Conservation (phyloP, 1,140 invertebrate genomes). For the Pogonomyrmex barbatus region DNA sequence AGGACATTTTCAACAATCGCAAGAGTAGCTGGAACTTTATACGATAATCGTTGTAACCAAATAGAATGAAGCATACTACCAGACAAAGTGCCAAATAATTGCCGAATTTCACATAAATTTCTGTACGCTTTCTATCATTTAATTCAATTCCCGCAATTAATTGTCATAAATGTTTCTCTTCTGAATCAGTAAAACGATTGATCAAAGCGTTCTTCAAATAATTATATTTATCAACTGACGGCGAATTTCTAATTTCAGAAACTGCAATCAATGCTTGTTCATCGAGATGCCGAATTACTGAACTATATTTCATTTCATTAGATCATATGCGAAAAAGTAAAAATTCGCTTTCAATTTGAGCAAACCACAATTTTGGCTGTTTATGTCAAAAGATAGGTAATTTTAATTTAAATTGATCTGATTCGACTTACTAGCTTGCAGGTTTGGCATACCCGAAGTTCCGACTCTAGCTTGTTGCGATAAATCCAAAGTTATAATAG, state of each 20-base stretch:
- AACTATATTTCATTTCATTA: background rate
- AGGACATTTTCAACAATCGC: too few relatives aligned
- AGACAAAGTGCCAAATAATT: too few relatives aligned
- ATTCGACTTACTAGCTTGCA: too few relatives aligned
- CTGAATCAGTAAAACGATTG: background rate
- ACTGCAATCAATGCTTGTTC: background rate
- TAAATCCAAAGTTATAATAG: too few relatives aligned
- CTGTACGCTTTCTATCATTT: background rate
- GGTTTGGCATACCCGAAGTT: too few relatives aligned
- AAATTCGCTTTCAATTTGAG: background rate
- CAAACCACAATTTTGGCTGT: background rate
- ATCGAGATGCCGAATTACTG: background rate
- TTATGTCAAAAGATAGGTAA: background rate
- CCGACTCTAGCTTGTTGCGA: too few relatives aligned
- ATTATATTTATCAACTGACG: background rate
- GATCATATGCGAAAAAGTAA: background rate
- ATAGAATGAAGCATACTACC: too few relatives aligned
- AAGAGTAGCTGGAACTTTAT: too few relatives aligned
- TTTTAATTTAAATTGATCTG: background rate
- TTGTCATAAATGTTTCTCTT: background rate
- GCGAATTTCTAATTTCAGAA: background rate
- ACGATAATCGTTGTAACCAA: too few relatives aligned
- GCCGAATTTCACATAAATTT: background rate
- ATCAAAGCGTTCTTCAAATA: background rate
- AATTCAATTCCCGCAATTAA: background rate